Conservation (phyloP, 2,888 invertebrate genomes). For the Portevinia maculata region DNA sequence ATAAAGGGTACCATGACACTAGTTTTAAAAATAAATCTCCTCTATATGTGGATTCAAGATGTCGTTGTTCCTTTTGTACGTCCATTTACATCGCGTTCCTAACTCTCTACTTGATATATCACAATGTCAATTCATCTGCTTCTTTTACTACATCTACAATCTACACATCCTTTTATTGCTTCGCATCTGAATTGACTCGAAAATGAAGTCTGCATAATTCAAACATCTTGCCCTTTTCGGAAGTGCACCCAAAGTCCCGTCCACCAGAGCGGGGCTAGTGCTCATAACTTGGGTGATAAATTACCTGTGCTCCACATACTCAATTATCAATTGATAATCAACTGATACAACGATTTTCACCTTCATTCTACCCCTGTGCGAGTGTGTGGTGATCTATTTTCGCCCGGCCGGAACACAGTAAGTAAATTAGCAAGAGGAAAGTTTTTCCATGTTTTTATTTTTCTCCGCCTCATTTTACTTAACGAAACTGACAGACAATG, state of each 20-base stretch:
- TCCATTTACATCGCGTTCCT: too few species aligned
- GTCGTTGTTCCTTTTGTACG: too few species aligned
- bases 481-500: conserved; percentile 65
- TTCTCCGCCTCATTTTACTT: conserved; percentile 17
- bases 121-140: too few species aligned
- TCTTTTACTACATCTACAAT: too few species aligned
- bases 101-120: too few species aligned
- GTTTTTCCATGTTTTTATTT: conserved; percentile 47
- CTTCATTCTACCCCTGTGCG: conserved; percentile 32
- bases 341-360: conserved; percentile 65
- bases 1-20: too few species aligned
- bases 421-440: conserved; percentile 72
- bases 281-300: conserved; percentile 70
- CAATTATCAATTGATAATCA: conserved; percentile 73
- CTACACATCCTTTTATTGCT: too few species aligned
- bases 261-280: conserved; percentile 5
- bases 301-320: conserved; percentile 69
- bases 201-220: conserved; percentile 34
- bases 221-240: conserved; percentile 37
- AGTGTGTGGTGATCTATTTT: conserved; percentile 64
- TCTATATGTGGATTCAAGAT: too few species aligned
- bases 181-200: not conserved
- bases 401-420: conserved; percentile 55
- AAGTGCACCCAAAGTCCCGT: conserved; percentile 4
- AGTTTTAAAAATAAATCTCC: too few species aligned